Evolutionary conservation across 2,797 vertebrate genomes (phyloP).

Genomic region (Pristis pectinata): DNA sequence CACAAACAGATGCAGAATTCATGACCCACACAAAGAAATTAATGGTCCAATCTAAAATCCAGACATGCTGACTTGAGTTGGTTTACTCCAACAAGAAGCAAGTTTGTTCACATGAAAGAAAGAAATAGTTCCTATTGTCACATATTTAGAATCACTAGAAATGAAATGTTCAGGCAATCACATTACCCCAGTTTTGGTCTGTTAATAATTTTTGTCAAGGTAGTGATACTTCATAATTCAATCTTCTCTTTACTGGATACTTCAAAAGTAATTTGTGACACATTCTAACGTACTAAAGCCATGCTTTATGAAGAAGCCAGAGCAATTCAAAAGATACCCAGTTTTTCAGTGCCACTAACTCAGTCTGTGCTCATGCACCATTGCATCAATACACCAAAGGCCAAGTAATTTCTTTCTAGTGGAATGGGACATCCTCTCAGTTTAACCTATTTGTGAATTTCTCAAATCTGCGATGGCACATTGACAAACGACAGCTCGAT

Average conservation of each 20-base stretch:
- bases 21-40: not conserved
- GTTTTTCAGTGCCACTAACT: not conserved
- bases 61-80: not conserved
- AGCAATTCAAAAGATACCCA: not conserved
- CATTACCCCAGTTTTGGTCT: not conserved
- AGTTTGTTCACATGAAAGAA: not conserved
- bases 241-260: not conserved
- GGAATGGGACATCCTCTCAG: conserved; percentile 10
- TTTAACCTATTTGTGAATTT: conserved; percentile 34
- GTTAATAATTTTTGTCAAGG: not conserved
- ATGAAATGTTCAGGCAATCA: not conserved
- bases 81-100: not conserved
- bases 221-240: conserved; percentile 28
- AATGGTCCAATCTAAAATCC: not conserved
- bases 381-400: conserved; percentile 24
- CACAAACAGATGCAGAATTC: not conserved
- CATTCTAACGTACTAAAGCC: not conserved
- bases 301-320: not conserved
- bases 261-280: not conserved
- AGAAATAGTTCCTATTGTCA: not conserved
- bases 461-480: conserved; percentile 7
- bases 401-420: conserved; percentile 16
- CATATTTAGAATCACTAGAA: not conserved
- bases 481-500: conserved; percentile 32
- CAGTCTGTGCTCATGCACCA: conserved; percentile 6